phyloP scores from a whole-genome alignment of 2,797 vertebrate genomes.

The Melanotaenia boesemani region DNA sequence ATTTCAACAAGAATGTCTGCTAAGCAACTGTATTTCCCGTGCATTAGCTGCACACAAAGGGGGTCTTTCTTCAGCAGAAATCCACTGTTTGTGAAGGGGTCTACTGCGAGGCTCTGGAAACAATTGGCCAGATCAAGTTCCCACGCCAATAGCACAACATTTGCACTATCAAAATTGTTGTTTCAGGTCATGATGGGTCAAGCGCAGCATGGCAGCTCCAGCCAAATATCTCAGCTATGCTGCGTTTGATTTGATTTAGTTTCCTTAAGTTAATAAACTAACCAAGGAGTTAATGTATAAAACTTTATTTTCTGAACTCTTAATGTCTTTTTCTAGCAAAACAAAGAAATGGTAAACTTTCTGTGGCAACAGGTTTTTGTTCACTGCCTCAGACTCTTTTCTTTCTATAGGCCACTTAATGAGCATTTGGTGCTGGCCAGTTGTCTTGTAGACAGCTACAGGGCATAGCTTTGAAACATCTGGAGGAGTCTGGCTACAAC shows the following conservation, averaged over 20 bases:
- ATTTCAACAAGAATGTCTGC: constrained; percentile 74
- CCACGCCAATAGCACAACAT: constrained; percentile 54
- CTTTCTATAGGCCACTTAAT: neutral
- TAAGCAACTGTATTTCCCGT: constrained; percentile 71
- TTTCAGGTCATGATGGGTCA: constrained; percentile 32
- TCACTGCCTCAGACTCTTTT: constrained; percentile 1
- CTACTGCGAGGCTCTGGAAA: constrained; percentile 62
- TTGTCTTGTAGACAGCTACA: constrained; percentile 39
- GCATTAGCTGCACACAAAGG: constrained; percentile 69
- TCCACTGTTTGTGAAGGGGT: constrained; percentile 64
- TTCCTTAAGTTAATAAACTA: neutral
- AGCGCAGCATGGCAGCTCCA: constrained; percentile 4
- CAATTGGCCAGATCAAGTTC: constrained; percentile 65
- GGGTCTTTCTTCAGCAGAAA: constrained; percentile 64
- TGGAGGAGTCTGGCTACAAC: constrained; percentile 43
- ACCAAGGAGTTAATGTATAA: neutral
- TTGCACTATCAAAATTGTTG: constrained; percentile 32
- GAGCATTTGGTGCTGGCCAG: constrained; percentile 43
- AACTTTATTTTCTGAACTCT: neutral
- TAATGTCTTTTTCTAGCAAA: neutral
- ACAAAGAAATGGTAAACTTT: neutral
- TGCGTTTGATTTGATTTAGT: neutral
- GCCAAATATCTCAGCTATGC: constrained; percentile 12
- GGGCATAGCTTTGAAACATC: constrained; percentile 49
- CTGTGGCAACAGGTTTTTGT: neutral